These are phyloP conservation scores for Leptopilina boulardi DNA, from an alignment of 1,140 invertebrate species.

Conservation along the genomic window DNA sequence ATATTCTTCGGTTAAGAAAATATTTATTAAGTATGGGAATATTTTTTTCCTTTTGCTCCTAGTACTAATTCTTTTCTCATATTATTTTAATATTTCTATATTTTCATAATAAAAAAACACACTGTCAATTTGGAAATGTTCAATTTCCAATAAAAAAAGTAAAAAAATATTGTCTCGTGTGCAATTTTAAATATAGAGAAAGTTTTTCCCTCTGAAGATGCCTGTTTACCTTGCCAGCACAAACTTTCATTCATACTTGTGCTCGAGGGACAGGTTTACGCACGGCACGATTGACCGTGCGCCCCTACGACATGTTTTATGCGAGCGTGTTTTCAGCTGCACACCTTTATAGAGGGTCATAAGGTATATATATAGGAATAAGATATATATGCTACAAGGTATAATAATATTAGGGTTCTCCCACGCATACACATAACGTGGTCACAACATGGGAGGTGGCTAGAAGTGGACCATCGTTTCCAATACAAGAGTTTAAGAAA, in stretches of 20 bases:
- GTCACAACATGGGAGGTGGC: slow-evolving; percentile 6
- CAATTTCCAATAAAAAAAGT: no score
- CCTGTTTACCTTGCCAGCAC: slow-evolving; percentile 18
- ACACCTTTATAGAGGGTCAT: slow-evolving; percentile 1
- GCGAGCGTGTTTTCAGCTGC: slow-evolving; percentile 23
- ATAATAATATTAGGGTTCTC: neutral
- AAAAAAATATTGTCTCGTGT: neutral
- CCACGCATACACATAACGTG: slow-evolving; percentile 2
- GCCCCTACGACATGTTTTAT: slow-evolving; percentile 5
- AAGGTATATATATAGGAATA: neutral
- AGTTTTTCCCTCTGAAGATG: neutral
- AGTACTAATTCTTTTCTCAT: no score
- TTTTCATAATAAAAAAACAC: no score
- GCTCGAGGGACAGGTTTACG: slow-evolving; percentile 28
- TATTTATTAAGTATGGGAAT: no score
- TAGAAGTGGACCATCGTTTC: slow-evolving; percentile 8
- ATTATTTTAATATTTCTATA: no score
- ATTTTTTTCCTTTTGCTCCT: no score
- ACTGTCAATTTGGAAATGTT: no score
- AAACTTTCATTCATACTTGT: slow-evolving; percentile 18
- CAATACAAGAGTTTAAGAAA: neutral
- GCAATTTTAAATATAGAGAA: slow-evolving; percentile 10
- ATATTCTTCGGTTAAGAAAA: no score
- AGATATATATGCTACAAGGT: neutral
- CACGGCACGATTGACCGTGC: slow-evolving; percentile 19